phyloP scores from a whole-genome alignment of 2,113 vertebrate genomes.

The Syngnathus typhle region DNA sequence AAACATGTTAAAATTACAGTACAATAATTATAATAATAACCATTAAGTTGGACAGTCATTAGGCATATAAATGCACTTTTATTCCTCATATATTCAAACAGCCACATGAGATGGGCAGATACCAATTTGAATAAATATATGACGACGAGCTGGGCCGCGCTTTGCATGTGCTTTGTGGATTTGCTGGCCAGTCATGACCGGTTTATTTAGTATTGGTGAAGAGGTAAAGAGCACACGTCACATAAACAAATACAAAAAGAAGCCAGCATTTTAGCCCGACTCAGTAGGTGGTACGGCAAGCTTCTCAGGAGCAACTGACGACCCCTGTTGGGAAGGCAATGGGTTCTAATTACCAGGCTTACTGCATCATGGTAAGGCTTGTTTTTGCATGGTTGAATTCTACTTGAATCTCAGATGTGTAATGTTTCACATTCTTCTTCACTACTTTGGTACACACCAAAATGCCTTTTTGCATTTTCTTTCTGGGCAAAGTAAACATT shows the following conservation, averaged over 20 bases:
- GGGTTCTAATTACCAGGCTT: slow-evolving; percentile 28
- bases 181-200: slow-evolving; percentile 1
- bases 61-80: neutral
- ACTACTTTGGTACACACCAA: neutral
- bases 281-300: neutral
- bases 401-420: neutral
- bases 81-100: slow-evolving; percentile 11
- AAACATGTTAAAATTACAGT: neutral
- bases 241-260: slow-evolving; percentile 5
- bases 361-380: slow-evolving; percentile 56
- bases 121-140: slow-evolving; percentile 61
- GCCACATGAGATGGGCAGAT: slow-evolving; percentile 18
- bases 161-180: slow-evolving; percentile 45
- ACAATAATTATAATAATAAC: neutral
- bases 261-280: neutral
- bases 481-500: neutral
- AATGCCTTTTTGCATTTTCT: neutral
- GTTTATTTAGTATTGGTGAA: slow-evolving; percentile 7
- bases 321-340: slow-evolving; percentile 16
- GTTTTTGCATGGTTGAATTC: neutral
- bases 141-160: slow-evolving; percentile 5
- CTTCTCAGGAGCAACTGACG: neutral
- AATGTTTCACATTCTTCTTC: neutral
- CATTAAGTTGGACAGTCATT: neutral
- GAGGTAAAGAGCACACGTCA: neutral